Conservation (phyloP, 2,888 invertebrate genomes). For the Leptinotarsa tumamoca region DNA sequence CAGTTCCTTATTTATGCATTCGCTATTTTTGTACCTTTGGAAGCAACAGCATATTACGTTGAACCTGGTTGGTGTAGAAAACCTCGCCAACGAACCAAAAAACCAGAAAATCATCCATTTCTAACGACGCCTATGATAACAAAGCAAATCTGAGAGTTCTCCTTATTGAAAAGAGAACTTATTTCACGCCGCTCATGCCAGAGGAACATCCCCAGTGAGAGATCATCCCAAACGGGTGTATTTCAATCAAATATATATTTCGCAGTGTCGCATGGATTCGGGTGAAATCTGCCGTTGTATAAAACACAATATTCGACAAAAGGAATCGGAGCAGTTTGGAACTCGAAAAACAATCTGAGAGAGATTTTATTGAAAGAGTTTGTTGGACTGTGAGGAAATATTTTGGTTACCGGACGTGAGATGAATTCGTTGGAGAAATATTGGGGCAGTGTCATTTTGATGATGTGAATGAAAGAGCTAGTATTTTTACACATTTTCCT, state of each 20-base stretch:
- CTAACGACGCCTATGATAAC: background rate
- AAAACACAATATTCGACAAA: conserved; percentile 9
- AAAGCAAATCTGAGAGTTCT: background rate
- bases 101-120: too few species aligned
- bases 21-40: too few species aligned
- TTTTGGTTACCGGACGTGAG: too few species aligned
- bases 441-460: too few species aligned
- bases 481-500: too few species aligned
- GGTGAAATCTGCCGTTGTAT: conserved; percentile 15
- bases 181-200: conserved; percentile 40
- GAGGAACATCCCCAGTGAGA: conserved; percentile 36
- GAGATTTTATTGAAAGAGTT: background rate
- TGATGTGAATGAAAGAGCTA: too few species aligned
- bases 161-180: conserved; percentile 11
- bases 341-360: background rate
- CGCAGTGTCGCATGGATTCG: conserved; percentile 9
- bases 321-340: background rate
- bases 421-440: too few species aligned
- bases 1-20: too few species aligned
- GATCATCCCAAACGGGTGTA: conserved; percentile 61
- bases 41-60: too few species aligned
- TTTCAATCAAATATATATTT: conserved; percentile 60
- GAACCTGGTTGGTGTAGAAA: too few species aligned
- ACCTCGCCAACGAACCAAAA: too few species aligned
- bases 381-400: too few species aligned